Evolutionary conservation across 2,888 invertebrate genomes (phyloP).

Genomic region (Halictus quadricinctus): DNA sequence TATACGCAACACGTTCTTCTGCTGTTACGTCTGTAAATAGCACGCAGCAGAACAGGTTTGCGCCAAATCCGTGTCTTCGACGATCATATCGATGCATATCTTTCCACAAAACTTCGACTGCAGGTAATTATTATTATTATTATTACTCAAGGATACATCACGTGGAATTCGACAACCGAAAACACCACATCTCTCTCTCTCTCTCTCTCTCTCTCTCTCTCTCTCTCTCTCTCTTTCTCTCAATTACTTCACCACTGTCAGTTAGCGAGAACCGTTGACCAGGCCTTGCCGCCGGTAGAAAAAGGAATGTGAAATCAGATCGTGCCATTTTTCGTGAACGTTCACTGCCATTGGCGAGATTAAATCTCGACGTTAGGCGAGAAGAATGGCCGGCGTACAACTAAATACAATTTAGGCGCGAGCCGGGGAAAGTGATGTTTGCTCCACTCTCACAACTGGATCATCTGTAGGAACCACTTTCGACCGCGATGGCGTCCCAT

Average conservation of each 20-base stretch:
- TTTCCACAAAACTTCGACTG: conserved; percentile 12
- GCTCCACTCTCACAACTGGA: conserved; percentile 34
- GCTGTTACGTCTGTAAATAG: conserved; percentile 19
- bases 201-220: too few relatives aligned
- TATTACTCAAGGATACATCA: not conserved
- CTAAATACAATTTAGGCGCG: conserved; percentile 37
- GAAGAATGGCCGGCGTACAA: conserved; percentile 3
- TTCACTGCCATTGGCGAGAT: conserved; percentile 10
- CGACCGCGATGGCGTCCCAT: conserved; percentile 41
- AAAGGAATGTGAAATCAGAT: not conserved
- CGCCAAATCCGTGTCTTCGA: conserved; percentile 4
- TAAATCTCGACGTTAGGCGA: not conserved
- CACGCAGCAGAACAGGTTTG: conserved; percentile 19
- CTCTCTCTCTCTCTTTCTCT: too few relatives aligned
- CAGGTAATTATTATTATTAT: conserved; percentile 5
- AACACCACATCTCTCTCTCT: not conserved
- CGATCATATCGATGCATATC: not conserved
- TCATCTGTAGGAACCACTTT: conserved; percentile 57
- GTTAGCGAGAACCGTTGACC: not conserved
- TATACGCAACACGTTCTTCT: not conserved
- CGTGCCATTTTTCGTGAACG: not conserved
- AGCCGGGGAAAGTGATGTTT: conserved; percentile 56
- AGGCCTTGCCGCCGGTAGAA: not conserved
- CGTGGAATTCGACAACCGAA: not conserved
- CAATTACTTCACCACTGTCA: not conserved